These are phyloP conservation scores for Heliocidaris erythrogramma DNA, from an alignment of 35 echinoderm and acorn worm genomes.

Conservation along the genomic window DNA sequence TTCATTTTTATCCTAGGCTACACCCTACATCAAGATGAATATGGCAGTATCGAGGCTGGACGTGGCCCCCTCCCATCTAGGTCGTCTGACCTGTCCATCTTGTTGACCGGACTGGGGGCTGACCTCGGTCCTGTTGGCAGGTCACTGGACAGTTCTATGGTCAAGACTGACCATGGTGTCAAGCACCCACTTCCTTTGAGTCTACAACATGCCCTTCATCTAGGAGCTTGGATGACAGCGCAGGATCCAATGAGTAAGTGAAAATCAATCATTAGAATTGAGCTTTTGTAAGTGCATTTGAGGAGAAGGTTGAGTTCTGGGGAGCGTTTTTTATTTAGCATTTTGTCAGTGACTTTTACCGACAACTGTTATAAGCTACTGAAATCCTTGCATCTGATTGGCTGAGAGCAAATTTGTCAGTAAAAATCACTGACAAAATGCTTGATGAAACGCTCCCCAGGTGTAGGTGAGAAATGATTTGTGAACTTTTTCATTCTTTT, in stretches of 20 bases:
- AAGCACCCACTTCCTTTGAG: constrained; percentile 47
- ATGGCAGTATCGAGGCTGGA: constrained; percentile 12
- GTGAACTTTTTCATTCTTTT: too few relatives aligned
- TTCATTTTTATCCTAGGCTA: constrained; percentile 42
- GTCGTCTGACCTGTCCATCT: constrained; percentile 46
- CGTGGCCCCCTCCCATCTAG: constrained; percentile 4
- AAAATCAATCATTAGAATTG: background rate
- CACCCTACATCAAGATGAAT: constrained; percentile 46
- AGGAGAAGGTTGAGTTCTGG: too few relatives aligned
- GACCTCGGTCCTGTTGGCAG: constrained; percentile 40
- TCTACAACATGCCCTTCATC: constrained; percentile 51
- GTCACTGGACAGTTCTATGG: constrained; percentile 51
- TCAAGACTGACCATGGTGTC: constrained; percentile 66
- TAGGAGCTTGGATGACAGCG: constrained; percentile 54
- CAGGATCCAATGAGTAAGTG: constrained; percentile 38
- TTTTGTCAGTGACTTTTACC: too few relatives aligned
- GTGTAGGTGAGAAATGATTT: too few relatives aligned
- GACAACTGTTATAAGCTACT: too few relatives aligned
- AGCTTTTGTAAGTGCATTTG: too few relatives aligned
- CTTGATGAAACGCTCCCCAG: too few relatives aligned
- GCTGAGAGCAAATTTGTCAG: too few relatives aligned
- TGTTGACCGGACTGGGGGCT: constrained; percentile 56
- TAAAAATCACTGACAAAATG: too few relatives aligned
- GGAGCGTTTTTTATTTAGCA: too few relatives aligned
- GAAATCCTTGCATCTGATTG: too few relatives aligned